Conservation (phyloP, 2,797 vertebrate species). For the Sebastes oblongus region DNA sequence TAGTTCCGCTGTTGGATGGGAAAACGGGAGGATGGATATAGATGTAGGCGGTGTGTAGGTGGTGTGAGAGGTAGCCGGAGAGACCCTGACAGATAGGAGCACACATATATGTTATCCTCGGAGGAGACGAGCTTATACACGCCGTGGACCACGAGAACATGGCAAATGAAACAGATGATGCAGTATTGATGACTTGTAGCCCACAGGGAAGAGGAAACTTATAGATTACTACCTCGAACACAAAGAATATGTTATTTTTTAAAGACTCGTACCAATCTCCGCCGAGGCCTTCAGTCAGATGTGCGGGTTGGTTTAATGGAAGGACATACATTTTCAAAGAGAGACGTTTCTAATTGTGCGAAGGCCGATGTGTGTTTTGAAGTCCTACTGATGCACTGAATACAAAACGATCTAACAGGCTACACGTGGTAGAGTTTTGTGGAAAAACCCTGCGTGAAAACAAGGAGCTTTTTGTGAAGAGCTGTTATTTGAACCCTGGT, state of each 20-base stretch:
- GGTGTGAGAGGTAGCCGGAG: constrained; percentile 39
- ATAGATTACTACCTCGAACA: constrained; percentile 68
- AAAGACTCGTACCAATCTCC: constrained; percentile 24
- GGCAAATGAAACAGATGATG: constrained; percentile 67
- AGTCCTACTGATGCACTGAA: neutral
- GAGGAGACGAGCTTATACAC: constrained; percentile 54
- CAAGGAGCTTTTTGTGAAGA: neutral
- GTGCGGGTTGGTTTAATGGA: constrained; percentile 10
- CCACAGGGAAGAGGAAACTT: constrained; percentile 60
- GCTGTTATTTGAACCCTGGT: constrained; percentile 19
- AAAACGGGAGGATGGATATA: constrained; percentile 42
- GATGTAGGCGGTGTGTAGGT: constrained; percentile 67
- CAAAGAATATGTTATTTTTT: constrained; percentile 55
- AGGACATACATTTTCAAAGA: constrained; percentile 3
- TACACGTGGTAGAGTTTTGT: neutral
- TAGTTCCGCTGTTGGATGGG: constrained; percentile 47
- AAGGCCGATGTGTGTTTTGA: constrained; percentile 2
- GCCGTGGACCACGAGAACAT: constrained; percentile 53
- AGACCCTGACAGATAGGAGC: constrained; percentile 50
- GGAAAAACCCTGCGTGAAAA: constrained; percentile 4
- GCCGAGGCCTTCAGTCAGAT: constrained; percentile 31
- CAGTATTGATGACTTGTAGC: constrained; percentile 69
- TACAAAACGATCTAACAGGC: constrained; percentile 2
- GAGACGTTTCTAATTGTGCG: constrained; percentile 1
- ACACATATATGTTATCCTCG: constrained; percentile 45